Conservation (phyloP, 2,113 vertebrate genomes). For the Indri indri region DNA sequence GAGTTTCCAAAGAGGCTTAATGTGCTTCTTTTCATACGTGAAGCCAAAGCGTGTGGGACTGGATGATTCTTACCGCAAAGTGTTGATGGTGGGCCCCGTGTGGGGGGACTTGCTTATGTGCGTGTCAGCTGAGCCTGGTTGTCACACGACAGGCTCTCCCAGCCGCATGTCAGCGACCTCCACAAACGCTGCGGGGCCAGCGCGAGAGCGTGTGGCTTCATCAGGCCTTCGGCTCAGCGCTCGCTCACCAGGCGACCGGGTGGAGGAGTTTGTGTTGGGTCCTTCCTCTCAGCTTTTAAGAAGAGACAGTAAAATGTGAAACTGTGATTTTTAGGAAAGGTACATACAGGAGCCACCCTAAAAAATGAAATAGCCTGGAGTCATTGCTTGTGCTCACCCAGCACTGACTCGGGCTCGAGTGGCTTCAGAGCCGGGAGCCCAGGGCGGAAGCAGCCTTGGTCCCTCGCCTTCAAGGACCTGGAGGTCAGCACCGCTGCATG, state of each 20-base stretch:
- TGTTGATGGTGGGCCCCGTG: too few species aligned
- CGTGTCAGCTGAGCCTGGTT: not conserved
- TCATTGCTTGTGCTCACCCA: not conserved
- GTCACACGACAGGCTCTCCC: not conserved
- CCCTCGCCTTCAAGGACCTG: not conserved
- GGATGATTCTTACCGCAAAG: not conserved
- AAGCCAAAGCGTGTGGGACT: not conserved
- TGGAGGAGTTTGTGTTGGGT: not conserved
- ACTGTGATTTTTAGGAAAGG: not conserved
- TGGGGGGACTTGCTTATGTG: not conserved
- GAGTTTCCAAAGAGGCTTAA: not conserved
- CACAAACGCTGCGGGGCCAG: accelerated
- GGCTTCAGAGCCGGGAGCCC: too few species aligned
- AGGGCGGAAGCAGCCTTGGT: not conserved
- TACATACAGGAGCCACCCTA: not conserved
- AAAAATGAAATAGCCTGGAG: not conserved
- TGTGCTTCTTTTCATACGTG: not conserved
- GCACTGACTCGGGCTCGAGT: not conserved
- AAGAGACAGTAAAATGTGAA: not conserved
- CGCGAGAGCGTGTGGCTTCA: accelerated
- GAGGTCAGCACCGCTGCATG: not conserved
- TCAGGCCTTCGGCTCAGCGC: accelerated
- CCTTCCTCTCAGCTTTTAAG: not conserved
- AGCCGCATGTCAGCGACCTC: not conserved
- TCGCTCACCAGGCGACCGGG: accelerated